Evolutionary conservation across 1,140 invertebrate species (phyloP), one percentile per base, ranked within the genome.

Genomic region (Steinernema feltiae): DNA sequence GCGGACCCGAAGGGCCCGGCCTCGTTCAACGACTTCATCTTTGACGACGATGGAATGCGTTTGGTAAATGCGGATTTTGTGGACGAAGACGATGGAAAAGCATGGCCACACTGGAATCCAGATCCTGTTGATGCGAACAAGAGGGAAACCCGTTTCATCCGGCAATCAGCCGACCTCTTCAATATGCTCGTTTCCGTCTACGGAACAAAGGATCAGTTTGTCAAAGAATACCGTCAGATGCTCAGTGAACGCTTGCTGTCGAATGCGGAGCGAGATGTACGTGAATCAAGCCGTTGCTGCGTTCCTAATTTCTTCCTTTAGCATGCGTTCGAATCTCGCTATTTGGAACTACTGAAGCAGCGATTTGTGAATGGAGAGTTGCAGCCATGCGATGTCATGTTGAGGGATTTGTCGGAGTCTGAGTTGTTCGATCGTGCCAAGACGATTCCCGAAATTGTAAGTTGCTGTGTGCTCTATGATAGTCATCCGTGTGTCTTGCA

Each of bases 131-230:
- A 75, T 18, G 63, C 69, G 0, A 30, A 70, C 30, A 73, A 1
- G 32, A 29, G 30, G 30, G 88, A 87, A 76, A 87, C 82, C 85
- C 88, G 80, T 7, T 76, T 80, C 1, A 77, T 76, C n/a, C 87
- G 90, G 30, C 86, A 91, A 79, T 91, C 92, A 30, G 93, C 93
- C 32, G 97, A 99, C 87, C 96, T 99, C 71, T 97, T 99, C 82
- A 95, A 95, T 48, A 97, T 98, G 92, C 89, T 99, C 15, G 94
- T 99, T 0, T 97, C 95, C 86, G 94, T 99, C 72, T 99, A 99
- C 87, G 97, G 97, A 0, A 97, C 94, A 82, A 97, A 97, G 86
- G 95, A 98, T 87, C 87, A 99, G 18, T 99, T 99, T 89, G 94
- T 99, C 0, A 96, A 97, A 85, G 97, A 99, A 88, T 99, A 99